Conservation (phyloP, 2,113 vertebrate species). For the Eudyptes chrysolophus region DNA sequence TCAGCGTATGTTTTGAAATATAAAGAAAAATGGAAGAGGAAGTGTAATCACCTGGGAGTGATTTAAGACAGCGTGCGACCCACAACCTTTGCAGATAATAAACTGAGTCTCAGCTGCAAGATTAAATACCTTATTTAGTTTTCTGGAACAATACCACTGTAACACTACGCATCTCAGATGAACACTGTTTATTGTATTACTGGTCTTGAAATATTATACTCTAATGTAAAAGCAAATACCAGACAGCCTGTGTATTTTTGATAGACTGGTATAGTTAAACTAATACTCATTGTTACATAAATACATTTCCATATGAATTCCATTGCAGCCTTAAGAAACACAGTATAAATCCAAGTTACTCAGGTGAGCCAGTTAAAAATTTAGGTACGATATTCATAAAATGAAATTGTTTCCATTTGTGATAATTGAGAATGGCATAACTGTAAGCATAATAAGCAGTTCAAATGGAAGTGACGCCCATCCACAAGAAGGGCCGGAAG, state of each 20-base stretch:
- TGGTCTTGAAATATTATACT: constrained; percentile 16
- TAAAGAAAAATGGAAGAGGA: background rate
- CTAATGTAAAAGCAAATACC: constrained; percentile 20
- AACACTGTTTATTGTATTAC: constrained; percentile 33
- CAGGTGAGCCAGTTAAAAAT: background rate
- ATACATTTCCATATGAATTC: constrained; percentile 6
- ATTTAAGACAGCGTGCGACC: background rate
- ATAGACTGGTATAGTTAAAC: background rate
- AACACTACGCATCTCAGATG: background rate
- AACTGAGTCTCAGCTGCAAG: background rate
- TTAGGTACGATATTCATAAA: background rate
- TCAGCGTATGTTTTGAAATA: background rate
- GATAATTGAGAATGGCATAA: background rate
- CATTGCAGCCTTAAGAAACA: background rate
- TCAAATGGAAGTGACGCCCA: background rate
- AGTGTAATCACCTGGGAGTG: background rate
- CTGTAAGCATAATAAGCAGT: background rate
- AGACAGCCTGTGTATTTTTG: constrained; percentile 13
- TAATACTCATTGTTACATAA: background rate
- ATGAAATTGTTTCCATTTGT: background rate
- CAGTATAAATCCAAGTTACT: background rate
- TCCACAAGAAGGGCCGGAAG: too few relatives aligned
- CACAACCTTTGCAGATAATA: constrained; percentile 13
- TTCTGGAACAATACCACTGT: background rate
- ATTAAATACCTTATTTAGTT: background rate